Base-by-base conservation (phyloP, 1,140 invertebrate species). In the Conus ventricosus region DNA sequence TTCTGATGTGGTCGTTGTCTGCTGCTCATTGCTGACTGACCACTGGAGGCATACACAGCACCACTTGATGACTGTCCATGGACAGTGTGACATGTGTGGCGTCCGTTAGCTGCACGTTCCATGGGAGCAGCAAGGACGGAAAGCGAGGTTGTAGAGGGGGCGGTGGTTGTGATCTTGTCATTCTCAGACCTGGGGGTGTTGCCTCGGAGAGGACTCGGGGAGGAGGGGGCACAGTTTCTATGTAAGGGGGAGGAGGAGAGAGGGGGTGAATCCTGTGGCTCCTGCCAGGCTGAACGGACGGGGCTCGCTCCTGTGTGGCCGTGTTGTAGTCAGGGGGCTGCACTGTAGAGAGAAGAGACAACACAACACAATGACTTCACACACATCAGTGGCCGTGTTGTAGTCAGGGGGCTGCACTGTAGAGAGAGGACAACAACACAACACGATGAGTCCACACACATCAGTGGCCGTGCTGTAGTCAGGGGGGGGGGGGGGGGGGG, bases 241-340 rank as follows among this genome's bases (percentile, higher is more conserved):
- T 15, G 55, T 83, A 83, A 20, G 81, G 81, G 23, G 81, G 81
- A 54, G 81, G 81, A 13, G 81, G 81, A 6, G 81, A 39, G 8
- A 54, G n/a, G 15, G 81, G 81, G 81, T 17, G 53, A 13, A 25
- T 23, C 55, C 53, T 54, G 81, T 23, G 13, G 81, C 10, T 25
- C 10, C n/a, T 13, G 39, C 53, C 53, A 23, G 53, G 53, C n/a
- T 54, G 81, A 4, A 55, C 53, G 0, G 55, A 83, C 6, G 53
- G 53, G 5, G 81, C 55, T 83, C 53, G 8, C n/a, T 25, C 51
- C 55, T 83, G 81, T 0, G 81, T 83, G 81, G 81, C 81, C 7
- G 81, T 83, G 10, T 1, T 83, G 81, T 83, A 83, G 53, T 83
- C 81, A 6, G 81, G 81, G 10, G 81, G 81, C 5, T 4, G 25